Evolutionary conservation across 2,113 vertebrate species (phyloP), one percentile per base, ranked within the genome.

Genomic region (Platysteira castanea): DNA sequence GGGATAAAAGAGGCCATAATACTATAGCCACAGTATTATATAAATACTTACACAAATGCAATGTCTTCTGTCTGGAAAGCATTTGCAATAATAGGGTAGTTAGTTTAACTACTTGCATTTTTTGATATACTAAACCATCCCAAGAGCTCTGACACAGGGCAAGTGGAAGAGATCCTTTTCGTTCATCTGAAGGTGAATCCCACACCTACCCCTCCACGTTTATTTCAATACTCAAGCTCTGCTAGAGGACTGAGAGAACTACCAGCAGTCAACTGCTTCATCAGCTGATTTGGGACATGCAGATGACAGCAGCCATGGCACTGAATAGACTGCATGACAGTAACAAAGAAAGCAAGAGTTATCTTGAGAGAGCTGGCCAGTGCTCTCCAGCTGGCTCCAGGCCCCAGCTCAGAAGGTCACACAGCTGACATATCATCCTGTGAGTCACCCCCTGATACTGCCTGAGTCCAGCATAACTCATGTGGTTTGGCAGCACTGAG

Each of bases 351-450:
- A 94, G 82, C 41, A 33, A 1, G 4, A 84, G 41, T 79, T 83
- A 22, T 44, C 89, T 73, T 15, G 16, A 84, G 53, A 3, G 7
- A 84, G 79, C 49, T 49, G n/a, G 19, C 33, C 60, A 5, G 4
- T 39, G 71, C 53, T 60, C 41, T 70, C 65, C 76, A 79, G 11
- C 73, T 84, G 88, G 87, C 89, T 75, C 41, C 8, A 11, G 70
- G 92, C 70, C 74, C 61, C 70, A 50, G 75, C 78, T 84, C 68
- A 37, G 87, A 94, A 95, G 73, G 91, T 96, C 91, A 94, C 73
- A 59, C 49, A 84, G 82, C 82, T 93, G 89, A 91, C 84, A 67
- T 31, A 86, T 75, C 70, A 60, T 53, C 74, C 76, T 41, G 31
- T 91, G 89, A 95, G 84, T 91, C 93, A 97, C 15, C 6, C 35